A percentile compares a stretch with the other conserved stretches of the same genome.
phyloP scores from a whole-genome alignment of 2,888 invertebrate species.

The Tromatobia lineatoria region DNA sequence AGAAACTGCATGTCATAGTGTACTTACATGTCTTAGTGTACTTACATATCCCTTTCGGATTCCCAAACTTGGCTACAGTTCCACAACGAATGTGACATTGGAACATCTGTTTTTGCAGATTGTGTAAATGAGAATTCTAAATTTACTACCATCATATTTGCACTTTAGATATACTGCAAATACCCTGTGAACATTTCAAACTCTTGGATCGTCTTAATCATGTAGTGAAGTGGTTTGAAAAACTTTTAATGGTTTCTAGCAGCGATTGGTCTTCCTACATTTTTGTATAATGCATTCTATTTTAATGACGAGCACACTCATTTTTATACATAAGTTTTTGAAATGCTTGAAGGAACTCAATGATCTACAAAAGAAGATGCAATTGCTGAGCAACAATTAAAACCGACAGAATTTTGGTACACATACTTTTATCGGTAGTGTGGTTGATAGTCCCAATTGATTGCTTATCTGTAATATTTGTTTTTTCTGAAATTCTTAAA shows the following conservation, averaged over 20 bases:
- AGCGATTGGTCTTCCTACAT: neutral
- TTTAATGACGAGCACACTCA: neutral
- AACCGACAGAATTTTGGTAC: too few relatives aligned
- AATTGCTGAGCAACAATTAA: too few relatives aligned
- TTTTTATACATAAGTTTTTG: too few relatives aligned
- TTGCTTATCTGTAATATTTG: too few relatives aligned
- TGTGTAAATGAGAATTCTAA: neutral
- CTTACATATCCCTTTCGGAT: neutral
- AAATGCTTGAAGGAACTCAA: too few relatives aligned
- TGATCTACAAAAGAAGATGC: too few relatives aligned
- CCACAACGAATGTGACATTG: neutral
- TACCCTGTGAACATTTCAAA: neutral
- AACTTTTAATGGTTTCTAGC: neutral
- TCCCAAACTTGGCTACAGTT: neutral
- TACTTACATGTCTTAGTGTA: neutral
- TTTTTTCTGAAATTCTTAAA: too few relatives aligned
- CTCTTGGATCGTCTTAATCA: neutral
- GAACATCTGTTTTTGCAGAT: neutral
- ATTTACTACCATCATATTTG: slow-evolving; percentile 6
- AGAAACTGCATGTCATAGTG: neutral
- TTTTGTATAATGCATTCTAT: neutral
- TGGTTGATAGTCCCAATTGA: too few relatives aligned
- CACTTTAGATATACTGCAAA: neutral
- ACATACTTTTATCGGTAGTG: too few relatives aligned
- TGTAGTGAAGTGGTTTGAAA: neutral